These are phyloP conservation scores for Dryadula phaetusa DNA, from an alignment of 2,888 invertebrate genomes.

Conservation along the genomic window DNA sequence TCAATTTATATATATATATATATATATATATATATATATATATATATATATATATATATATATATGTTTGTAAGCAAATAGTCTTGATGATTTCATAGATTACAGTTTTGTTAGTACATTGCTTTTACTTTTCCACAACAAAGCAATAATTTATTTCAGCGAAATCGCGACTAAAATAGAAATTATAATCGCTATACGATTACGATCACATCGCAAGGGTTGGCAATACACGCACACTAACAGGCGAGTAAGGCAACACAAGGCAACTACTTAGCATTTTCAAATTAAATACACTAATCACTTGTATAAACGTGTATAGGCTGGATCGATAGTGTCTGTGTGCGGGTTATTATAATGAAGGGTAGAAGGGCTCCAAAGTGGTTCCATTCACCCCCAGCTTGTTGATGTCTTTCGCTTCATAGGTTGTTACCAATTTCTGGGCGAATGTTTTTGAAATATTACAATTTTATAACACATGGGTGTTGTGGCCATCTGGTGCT, in stretches of 20 bases:
- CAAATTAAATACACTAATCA: slow-evolving; percentile 85
- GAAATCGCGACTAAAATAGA: slow-evolving; percentile 53
- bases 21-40: no score
- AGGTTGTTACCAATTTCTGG: slow-evolving; percentile 67
- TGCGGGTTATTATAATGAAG: slow-evolving; percentile 83
- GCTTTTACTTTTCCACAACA: slow-evolving; percentile 49
- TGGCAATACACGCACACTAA: slow-evolving; percentile 69
- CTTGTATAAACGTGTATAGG: slow-evolving; percentile 78
- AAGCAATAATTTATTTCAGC: slow-evolving; percentile 43
- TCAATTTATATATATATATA: no score
- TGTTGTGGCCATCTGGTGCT: background rate
- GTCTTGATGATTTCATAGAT: background rate
- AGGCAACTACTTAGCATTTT: slow-evolving; percentile 84
- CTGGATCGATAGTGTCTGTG: slow-evolving; percentile 76
- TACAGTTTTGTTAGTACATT: background rate
- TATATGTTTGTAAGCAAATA: background rate
- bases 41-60: background rate
- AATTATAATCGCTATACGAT: slow-evolving; percentile 72
- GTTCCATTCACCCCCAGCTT: slow-evolving; percentile 78
- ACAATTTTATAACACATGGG: slow-evolving; percentile 13
- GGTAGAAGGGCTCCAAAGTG: slow-evolving; percentile 83
- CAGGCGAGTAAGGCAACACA: slow-evolving; percentile 55
- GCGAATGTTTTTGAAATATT: slow-evolving; percentile 35
- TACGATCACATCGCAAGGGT: slow-evolving; percentile 74
- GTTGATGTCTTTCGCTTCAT: slow-evolving; percentile 78